A percentile compares a stretch with the other conserved stretches of the same genome.
Evolutionary conservation across 2,797 vertebrate species (phyloP).

Genomic region (Oreochromis mossambicus): DNA sequence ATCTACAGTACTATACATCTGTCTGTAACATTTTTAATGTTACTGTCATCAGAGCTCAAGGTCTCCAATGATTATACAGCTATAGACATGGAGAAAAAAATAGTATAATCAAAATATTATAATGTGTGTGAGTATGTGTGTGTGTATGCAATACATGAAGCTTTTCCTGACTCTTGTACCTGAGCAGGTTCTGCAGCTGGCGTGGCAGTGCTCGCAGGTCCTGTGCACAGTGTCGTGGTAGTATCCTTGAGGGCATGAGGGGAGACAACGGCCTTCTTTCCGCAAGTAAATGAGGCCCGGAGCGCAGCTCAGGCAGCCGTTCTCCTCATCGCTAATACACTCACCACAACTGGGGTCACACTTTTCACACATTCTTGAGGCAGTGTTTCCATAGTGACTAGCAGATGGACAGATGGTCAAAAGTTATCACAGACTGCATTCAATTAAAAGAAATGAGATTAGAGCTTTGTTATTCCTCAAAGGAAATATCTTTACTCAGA

Average conservation of each 20-base stretch:
- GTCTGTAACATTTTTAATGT: neutral
- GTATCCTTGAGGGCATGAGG: constrained; percentile 80
- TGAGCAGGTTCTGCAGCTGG: constrained; percentile 82
- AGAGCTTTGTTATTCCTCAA: constrained; percentile 36
- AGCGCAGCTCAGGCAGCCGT: constrained; percentile 83
- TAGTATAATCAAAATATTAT: constrained; percentile 1
- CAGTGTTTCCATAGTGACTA: constrained; percentile 74
- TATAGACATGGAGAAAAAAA: neutral
- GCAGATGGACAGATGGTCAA: constrained; percentile 11
- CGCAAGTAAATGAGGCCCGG: constrained; percentile 76
- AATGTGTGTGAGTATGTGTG: neutral
- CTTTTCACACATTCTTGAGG: constrained; percentile 75
- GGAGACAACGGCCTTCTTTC: constrained; percentile 76
- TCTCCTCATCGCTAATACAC: constrained; percentile 71
- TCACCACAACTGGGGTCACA: constrained; percentile 84
- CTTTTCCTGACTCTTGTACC: constrained; percentile 63
- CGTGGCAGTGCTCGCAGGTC: constrained; percentile 85
- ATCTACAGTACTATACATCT: neutral
- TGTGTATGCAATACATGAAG: neutral
- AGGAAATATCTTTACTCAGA: constrained; percentile 20
- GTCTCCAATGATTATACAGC: neutral
- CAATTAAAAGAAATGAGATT: constrained; percentile 43
- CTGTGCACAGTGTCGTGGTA: constrained; percentile 64
- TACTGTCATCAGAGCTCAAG: neutral
- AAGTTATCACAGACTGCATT: constrained; percentile 47